phyloP scores from a whole-genome alignment of 2,113 vertebrate genomes.

The Pantherophis guttatus region DNA sequence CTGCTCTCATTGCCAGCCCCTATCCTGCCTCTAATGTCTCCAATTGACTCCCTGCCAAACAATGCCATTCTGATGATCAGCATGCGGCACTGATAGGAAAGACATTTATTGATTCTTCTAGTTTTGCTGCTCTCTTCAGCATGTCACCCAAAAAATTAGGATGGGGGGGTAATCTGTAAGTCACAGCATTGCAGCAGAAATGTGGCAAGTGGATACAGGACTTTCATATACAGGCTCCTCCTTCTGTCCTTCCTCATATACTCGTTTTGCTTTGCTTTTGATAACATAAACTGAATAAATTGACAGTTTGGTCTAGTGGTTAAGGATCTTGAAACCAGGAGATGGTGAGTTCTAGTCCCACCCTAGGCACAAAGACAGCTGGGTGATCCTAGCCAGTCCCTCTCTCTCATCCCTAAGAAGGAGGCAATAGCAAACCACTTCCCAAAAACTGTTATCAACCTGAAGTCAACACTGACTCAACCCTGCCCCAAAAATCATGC shows the following conservation, averaged over 20 bases:
- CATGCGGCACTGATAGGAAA: neutral
- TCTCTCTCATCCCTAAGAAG: neutral
- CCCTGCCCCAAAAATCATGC: neutral
- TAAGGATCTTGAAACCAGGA: neutral
- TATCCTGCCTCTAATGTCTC: neutral
- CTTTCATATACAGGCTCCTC: neutral
- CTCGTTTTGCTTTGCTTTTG: neutral
- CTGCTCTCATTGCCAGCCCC: neutral
- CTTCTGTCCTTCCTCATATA: neutral
- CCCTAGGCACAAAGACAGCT: neutral
- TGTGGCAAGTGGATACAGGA: neutral
- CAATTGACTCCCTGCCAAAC: neutral
- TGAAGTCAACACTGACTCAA: neutral
- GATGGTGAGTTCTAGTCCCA: neutral
- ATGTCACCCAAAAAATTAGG: neutral
- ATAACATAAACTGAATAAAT: neutral
- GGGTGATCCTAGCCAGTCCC: neutral
- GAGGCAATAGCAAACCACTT: neutral
- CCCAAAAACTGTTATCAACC: neutral
- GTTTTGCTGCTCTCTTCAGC: neutral
- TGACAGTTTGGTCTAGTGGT: neutral
- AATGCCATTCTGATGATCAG: neutral
- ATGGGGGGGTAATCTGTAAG: neutral
- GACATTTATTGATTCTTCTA: neutral
- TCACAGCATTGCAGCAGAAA: neutral